These are phyloP conservation scores for Antennarius striatus DNA, from an alignment of 2,113 vertebrate species.

Conservation along the genomic window DNA sequence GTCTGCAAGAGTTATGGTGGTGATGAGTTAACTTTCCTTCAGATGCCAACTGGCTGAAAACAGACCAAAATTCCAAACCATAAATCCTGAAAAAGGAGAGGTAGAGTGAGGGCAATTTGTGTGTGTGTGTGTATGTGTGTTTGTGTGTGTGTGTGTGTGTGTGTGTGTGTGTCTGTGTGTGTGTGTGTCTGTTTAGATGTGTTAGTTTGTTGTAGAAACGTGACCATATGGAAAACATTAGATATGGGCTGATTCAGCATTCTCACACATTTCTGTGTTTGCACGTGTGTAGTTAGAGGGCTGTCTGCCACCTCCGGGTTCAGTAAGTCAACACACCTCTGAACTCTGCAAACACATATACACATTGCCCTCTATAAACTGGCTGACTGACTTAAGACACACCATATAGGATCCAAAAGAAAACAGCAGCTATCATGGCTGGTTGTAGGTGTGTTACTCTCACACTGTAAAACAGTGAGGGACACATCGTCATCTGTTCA, in stretches of 20 bases:
- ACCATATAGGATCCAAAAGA: constrained; percentile 10
- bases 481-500: constrained; percentile 29
- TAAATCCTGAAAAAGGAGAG: constrained; percentile 34
- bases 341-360: constrained; percentile 11
- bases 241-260: constrained; percentile 65
- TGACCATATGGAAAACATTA: constrained; percentile 79
- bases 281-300: constrained; percentile 35
- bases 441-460: constrained; percentile 21
- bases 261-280: constrained; percentile 49
- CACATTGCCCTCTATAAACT: constrained; percentile 7
- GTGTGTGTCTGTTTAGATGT: constrained; percentile 33
- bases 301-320: constrained; percentile 57
- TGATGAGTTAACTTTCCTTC: constrained; percentile 53
- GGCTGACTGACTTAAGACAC: constrained; percentile 27
- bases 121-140: constrained; percentile 21
- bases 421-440: constrained; percentile 27
- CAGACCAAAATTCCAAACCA: constrained; percentile 29
- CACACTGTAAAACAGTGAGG: constrained; percentile 39
- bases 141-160: constrained; percentile 24
- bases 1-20: constrained; percentile 26
- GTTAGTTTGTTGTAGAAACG: constrained; percentile 54
- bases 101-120: constrained; percentile 28
- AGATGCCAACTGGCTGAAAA: constrained; percentile 44
- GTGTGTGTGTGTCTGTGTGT: constrained; percentile 17
- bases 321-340: constrained; percentile 34